Base-by-base conservation (phyloP, 1,140 invertebrate species). In the Zophobas morio region DNA sequence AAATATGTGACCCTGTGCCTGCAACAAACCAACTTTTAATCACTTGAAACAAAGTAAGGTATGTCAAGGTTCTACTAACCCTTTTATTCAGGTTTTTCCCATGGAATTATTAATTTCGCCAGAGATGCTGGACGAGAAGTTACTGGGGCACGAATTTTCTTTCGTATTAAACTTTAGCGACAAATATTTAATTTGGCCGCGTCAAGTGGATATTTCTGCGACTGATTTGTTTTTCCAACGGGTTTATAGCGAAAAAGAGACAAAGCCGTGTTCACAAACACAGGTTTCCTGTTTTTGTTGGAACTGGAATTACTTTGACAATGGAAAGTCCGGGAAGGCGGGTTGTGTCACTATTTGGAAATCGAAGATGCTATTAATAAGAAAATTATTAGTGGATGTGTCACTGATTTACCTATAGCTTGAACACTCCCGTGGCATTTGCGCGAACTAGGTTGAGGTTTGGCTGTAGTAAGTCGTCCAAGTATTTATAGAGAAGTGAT, bases 401-500 rank as follows among this genome's bases (percentile, higher is more conserved):
- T 53, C 2, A 66, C 49, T 20, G 39, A 66, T 66, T 66, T 66
- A 40, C 37, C 37, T n/a, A 66, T 42, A 66, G 42, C 5, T 66
- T 36, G 42, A 32, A 66, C 34, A 39, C 42, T 33, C 34, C 20
- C 32, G 37, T 66, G 60, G 37, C 20, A 66, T 66, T 66, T 66
- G 32, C 39, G 2, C 39, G 20, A 66, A 66, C 36, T 66, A 66
- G 60, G 60, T 66, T 66, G 60, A 66, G 60, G 60, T 66, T 66
- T 66, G 33, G 39, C 20, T 36, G 56, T 66, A 66, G 60, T 66
- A 40, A 66, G 40, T 66, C 39, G 37, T 66, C 35, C 35, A 40
- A 40, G 60, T 66, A 66, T 66, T 66, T 66, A 66, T 66, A 66
- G 60, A 66, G 60, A 66, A 66, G 60, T 42, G 60, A 66, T 66